Evolutionary conservation across 30 jellyfish, hydroid and myxozoan species (phyloP), one percentile per base, ranked within the genome.

Genomic region (Chrysaora quinquecirrha): DNA sequence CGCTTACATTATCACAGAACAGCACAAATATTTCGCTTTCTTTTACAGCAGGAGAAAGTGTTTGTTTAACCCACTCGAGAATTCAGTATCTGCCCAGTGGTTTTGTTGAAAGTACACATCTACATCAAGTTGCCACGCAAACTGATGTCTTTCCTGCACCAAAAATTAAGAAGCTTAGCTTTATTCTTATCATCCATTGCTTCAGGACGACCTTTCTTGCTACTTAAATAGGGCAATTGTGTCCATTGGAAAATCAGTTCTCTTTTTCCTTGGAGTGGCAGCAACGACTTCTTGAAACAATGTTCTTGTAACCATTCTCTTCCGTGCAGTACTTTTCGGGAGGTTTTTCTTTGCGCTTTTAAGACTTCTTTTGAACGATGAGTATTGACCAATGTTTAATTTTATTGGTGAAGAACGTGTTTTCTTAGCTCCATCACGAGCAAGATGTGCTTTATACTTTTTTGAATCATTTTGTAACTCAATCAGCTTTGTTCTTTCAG

Each of bases 1-100:
- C 70, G 1, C 48, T 1, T 25, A 71, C 31, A 22, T 71, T 71
- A 30, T 71, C 83, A 30, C 68, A 52, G 32, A 80, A 83, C 90
- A 83, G 43, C 20, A 46, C 94, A 63, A 48, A 83, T 1, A 83
- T 34, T 25, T 30, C 49, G 11, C 10, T 34, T 0, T 29, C 81
- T 56, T 78, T 30, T 47, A 87, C 80, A 62, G 31, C 80, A 46
- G 82, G 94, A 0, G 34, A 18, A 27, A 87, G 83, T 0, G 93
- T 87, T 31, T 52, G 31, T 14, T 87, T 80, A 1, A 35, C 84
- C 96, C 94, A 87, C 31, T 60, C 28, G 95, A 87, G 35, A 87
- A 86, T 0, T 34, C 54, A 21, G 73, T 81, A 63, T 88, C 97
- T 27, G 74, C 78, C 97, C 85, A 80, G 30, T 79, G 78, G 80